These are phyloP conservation scores for Iguana delicatissima DNA, from an alignment of 2,797 vertebrate species.

Conservation along the genomic window DNA sequence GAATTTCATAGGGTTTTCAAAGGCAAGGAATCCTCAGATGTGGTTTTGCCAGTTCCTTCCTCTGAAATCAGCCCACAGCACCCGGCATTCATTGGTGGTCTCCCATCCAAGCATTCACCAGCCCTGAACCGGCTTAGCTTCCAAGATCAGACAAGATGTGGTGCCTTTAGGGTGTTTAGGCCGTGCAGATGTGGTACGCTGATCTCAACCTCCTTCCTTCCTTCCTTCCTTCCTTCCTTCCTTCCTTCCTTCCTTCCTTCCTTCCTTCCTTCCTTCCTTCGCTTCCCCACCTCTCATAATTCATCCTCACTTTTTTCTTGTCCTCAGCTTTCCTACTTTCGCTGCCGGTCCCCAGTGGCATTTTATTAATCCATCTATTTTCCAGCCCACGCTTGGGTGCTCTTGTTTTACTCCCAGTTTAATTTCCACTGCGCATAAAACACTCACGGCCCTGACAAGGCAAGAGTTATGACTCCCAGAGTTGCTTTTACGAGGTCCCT, in stretches of 20 bases:
- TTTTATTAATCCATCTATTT: slow-evolving; percentile 70
- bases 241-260: background rate
- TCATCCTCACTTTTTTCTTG: slow-evolving; percentile 25
- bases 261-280: background rate
- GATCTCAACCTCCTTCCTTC: too few species aligned
- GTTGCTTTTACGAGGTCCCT: slow-evolving; percentile 69
- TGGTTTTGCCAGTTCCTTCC: too few species aligned
- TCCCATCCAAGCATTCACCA: too few species aligned
- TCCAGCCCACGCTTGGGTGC: slow-evolving; percentile 52
- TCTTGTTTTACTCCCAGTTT: slow-evolving; percentile 70
- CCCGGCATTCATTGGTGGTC: too few species aligned
- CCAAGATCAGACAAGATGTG: too few species aligned
- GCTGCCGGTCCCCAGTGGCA: slow-evolving; percentile 42
- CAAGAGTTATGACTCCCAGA: slow-evolving; percentile 65
- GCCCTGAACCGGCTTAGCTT: too few species aligned
- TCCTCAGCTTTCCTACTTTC: slow-evolving; percentile 45
- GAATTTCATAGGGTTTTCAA: too few species aligned
- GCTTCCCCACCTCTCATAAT: slow-evolving; percentile 7
- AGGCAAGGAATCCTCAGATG: too few species aligned
- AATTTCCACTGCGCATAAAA: slow-evolving; percentile 75
- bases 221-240: background rate
- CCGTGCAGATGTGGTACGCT: too few species aligned
- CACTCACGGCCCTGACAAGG: slow-evolving; percentile 67
- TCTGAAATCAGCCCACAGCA: too few species aligned
- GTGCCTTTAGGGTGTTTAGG: too few species aligned